These are phyloP conservation scores for Agapostemon virescens DNA, from an alignment of 2,888 invertebrate species.

Conservation along the genomic window DNA sequence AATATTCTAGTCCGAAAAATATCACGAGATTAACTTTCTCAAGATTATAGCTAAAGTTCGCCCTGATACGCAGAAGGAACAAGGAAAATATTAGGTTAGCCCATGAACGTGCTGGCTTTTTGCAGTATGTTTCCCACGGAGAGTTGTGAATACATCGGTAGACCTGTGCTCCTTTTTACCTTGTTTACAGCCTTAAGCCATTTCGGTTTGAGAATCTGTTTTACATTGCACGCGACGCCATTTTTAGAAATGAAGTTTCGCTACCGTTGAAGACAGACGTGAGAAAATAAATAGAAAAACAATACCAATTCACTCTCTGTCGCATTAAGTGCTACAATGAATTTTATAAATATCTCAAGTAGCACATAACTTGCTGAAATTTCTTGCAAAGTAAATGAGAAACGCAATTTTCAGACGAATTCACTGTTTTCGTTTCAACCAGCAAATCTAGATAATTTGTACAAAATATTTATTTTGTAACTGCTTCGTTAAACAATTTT, in stretches of 20 bases:
- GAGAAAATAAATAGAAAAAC: not conserved
- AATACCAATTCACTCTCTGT: not conserved
- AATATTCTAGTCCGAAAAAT: too few species aligned
- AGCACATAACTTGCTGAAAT: too few species aligned
- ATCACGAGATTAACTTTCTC: not conserved
- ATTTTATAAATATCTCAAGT: not conserved
- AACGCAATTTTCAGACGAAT: not conserved
- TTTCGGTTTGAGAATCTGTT: not conserved
- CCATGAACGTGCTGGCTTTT: not conserved
- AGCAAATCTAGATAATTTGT: not conserved
- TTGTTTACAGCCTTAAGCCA: not conserved
- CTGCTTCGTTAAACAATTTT: not conserved
- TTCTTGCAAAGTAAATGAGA: not conserved
- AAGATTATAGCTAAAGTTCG: not conserved
- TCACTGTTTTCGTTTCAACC: not conserved
- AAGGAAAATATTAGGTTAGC: not conserved
- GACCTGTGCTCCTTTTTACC: conserved; percentile 9
- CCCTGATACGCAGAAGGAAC: not conserved
- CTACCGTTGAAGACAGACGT: not conserved
- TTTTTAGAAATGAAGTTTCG: not conserved
- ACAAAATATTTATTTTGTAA: not conserved
- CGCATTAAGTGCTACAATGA: not conserved
- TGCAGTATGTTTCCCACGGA: not conserved
- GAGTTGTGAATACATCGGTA: conserved; percentile 1
- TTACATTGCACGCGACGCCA: not conserved